These are phyloP conservation scores for Epistrophe eligans DNA, from an alignment of 2,888 invertebrate species.

Conservation along the genomic window DNA sequence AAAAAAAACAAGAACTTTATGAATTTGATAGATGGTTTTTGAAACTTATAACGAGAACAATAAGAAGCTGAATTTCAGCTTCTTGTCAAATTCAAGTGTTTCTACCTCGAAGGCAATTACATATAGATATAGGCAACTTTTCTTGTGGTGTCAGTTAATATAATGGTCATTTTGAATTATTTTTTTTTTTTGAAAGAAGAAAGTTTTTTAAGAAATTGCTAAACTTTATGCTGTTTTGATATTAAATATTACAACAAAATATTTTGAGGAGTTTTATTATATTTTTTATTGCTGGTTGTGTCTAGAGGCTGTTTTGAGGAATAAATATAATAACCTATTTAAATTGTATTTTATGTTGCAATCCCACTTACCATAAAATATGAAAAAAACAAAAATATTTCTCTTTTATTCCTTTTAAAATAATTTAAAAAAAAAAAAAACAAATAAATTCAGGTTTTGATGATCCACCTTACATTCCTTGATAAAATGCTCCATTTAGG, in stretches of 20 bases:
- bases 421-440: no score
- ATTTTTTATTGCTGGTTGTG: not conserved
- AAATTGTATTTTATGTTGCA: no score
- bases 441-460: no score
- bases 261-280: not conserved
- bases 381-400: no score
- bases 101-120: not conserved
- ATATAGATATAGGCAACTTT: not conserved
- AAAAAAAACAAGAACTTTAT: not conserved
- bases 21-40: slow-evolving; percentile 8
- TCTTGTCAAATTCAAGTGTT: slow-evolving; percentile 12
- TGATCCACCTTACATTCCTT: no score
- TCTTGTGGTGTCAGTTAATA: not conserved
- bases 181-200: not conserved
- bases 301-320: not conserved
- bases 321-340: not conserved
- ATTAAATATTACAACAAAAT: not conserved
- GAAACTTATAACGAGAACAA: not conserved
- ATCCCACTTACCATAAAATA: no score
- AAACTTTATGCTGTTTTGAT: not conserved
- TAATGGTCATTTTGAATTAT: not conserved
- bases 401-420: no score
- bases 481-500: no score
- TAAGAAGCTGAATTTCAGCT: slow-evolving; percentile 3
- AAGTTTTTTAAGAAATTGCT: slow-evolving; percentile 12